Evolutionary conservation across 1,140 invertebrate species (phyloP).

Genomic region (Nymphalis io): DNA sequence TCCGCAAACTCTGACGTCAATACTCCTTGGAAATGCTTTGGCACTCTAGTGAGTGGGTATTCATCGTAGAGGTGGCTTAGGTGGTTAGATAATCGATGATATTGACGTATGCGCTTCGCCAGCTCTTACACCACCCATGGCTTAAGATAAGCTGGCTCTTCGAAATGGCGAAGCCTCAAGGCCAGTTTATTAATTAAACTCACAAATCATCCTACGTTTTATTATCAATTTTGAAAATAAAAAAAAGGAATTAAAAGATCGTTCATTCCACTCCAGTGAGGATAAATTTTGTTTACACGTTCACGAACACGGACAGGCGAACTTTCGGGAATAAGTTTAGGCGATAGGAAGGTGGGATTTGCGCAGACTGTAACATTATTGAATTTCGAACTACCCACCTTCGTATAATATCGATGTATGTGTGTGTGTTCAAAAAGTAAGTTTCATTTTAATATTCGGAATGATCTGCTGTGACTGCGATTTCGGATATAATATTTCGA

Average conservation of each 20-base stretch:
- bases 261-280: slow-evolving; percentile 18
- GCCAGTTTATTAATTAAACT: too few relatives aligned
- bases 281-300: slow-evolving; percentile 48
- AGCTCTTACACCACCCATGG: too few relatives aligned
- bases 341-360: slow-evolving; percentile 41
- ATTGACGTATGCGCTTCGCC: too few relatives aligned
- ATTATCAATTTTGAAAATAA: background rate
- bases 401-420: background rate
- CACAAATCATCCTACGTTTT: too few relatives aligned
- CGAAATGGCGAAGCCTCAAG: too few relatives aligned
- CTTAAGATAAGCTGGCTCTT: too few relatives aligned
- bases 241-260: slow-evolving; percentile 19
- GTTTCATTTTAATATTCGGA: background rate
- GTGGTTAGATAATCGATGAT: too few relatives aligned
- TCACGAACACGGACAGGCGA: slow-evolving; percentile 36
- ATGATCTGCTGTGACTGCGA: background rate
- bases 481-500: background rate
- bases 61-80: too few relatives aligned
- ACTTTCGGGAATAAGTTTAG: slow-evolving; percentile 44
- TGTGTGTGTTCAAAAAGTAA: background rate
- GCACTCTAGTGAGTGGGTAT: too few relatives aligned
- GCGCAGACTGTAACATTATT: slow-evolving; percentile 43
- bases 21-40: too few relatives aligned
- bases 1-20: too few relatives aligned
- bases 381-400: slow-evolving; percentile 42